Conservation (phyloP, 2,888 invertebrate species). For the Drosophila kuntzei region DNA sequence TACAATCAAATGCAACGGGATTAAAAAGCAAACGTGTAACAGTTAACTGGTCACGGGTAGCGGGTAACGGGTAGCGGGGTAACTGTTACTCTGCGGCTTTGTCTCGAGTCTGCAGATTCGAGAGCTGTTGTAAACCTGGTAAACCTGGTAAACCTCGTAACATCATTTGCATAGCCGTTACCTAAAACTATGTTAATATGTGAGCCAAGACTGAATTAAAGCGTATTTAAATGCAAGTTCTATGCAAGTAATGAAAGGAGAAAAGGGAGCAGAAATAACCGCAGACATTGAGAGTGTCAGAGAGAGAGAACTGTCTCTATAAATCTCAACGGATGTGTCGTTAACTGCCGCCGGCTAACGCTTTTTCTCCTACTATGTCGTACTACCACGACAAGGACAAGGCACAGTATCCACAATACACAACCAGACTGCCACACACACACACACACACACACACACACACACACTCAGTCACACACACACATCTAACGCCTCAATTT, state of each 20-base stretch:
- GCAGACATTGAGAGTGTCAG: constrained; percentile 70
- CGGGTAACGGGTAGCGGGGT: constrained; percentile 38
- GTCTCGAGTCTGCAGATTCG: constrained; percentile 27
- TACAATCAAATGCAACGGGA: constrained; percentile 78
- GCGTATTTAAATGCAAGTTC: constrained; percentile 62
- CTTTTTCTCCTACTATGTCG: constrained; percentile 30
- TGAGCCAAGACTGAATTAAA: constrained; percentile 53
- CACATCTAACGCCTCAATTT: constrained; percentile 67
- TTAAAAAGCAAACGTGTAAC: constrained; percentile 75
- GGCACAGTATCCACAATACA: constrained; percentile 32
- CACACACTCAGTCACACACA: constrained; percentile 1
- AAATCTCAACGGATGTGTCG: constrained; percentile 78
- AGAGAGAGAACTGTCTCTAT: constrained; percentile 42
- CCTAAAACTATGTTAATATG: constrained; percentile 76
- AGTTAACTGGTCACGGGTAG: constrained; percentile 48
- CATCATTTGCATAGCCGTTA: constrained; percentile 66
- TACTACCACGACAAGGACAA: constrained; percentile 44
- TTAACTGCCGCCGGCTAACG: constrained; percentile 70
- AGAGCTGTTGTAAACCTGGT: constrained; percentile 55
- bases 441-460: background rate
- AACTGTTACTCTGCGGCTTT: constrained; percentile 49
- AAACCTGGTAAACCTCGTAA: constrained; percentile 69
- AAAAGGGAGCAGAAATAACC: constrained; percentile 31
- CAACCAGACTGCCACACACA: constrained; percentile 8
- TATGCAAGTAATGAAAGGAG: constrained; percentile 9